A percentile compares a stretch with the other conserved stretches of the same genome.
These are phyloP conservation scores for Oscheius sp. DNA, from an alignment of 2,888 invertebrate species.

Conservation along the genomic window DNA sequence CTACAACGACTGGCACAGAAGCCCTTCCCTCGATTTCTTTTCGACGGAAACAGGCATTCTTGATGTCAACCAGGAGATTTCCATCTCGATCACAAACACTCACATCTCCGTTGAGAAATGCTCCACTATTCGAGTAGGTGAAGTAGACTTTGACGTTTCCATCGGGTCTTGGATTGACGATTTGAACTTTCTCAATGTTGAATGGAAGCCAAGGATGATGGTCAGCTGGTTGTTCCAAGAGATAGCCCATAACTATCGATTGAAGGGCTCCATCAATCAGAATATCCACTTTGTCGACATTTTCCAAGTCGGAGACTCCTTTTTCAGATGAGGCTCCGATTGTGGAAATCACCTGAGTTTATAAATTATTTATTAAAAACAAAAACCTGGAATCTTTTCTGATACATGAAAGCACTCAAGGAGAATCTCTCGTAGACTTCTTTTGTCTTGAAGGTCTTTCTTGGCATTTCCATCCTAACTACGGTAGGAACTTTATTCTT, in stretches of 20 bases:
- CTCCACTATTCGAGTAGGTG: conserved; percentile 32
- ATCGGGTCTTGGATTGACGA: conserved; percentile 19
- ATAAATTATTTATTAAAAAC: not conserved
- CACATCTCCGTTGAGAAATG: conserved; percentile 40
- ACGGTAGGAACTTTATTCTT: not conserved
- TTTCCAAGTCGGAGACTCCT: conserved; percentile 34
- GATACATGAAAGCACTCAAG: conserved; percentile 26
- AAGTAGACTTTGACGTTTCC: conserved; percentile 25
- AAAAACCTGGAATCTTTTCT: conserved; percentile 19
- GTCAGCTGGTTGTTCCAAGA: conserved; percentile 37
- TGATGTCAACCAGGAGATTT: conserved; percentile 23
- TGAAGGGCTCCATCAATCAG: conserved; percentile 51
- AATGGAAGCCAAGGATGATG: conserved; percentile 45
- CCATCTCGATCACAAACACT: conserved; percentile 40
- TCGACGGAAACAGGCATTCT: conserved; percentile 18
- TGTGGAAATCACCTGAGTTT: conserved; percentile 36
- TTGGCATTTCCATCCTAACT: not conserved
- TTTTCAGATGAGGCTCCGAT: conserved; percentile 17
- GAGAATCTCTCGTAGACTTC: conserved; percentile 45
- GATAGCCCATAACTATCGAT: conserved; percentile 40
- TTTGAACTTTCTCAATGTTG: conserved; percentile 36
- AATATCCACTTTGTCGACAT: conserved; percentile 43
- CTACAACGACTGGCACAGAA: not conserved
- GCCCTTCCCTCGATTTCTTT: conserved; percentile 23
- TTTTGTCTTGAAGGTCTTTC: conserved; percentile 29